Conservation (phyloP, 2,888 invertebrate genomes). For the Himalopsyche tibetana region DNA sequence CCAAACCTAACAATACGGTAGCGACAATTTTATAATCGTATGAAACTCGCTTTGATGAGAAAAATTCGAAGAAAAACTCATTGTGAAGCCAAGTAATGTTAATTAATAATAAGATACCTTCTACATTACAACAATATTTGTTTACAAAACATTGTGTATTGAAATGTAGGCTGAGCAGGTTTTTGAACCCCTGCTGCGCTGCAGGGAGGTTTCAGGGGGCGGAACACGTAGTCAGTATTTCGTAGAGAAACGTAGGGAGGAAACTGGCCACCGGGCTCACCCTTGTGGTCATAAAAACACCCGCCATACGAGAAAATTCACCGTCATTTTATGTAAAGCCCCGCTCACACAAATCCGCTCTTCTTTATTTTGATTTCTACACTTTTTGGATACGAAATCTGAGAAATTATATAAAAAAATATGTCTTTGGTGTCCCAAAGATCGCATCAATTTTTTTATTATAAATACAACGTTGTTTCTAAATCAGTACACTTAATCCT, state of each 20-base stretch:
- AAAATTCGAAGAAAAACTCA: too few relatives aligned
- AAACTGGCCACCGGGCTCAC: not conserved
- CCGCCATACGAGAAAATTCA: not conserved
- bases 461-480: too few relatives aligned
- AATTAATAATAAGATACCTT: not conserved
- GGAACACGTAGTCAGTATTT: constrained; percentile 14
- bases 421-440: too few relatives aligned
- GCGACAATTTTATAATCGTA: too few relatives aligned
- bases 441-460: too few relatives aligned
- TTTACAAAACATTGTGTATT: constrained; percentile 25
- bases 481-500: too few relatives aligned
- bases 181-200: not conserved
- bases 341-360: not conserved
- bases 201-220: not conserved
- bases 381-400: too few relatives aligned
- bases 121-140: not conserved
- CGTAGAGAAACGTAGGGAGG: not conserved
- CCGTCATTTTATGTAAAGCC: not conserved
- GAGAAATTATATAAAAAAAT: too few relatives aligned
- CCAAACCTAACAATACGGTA: too few relatives aligned
- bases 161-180: not conserved
- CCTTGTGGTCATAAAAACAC: not conserved
- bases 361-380: not conserved
- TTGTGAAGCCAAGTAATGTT: too few relatives aligned
- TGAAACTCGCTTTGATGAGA: too few relatives aligned